Conservation (phyloP, 1,140 invertebrate species). For the Lanistes nyassanus region DNA sequence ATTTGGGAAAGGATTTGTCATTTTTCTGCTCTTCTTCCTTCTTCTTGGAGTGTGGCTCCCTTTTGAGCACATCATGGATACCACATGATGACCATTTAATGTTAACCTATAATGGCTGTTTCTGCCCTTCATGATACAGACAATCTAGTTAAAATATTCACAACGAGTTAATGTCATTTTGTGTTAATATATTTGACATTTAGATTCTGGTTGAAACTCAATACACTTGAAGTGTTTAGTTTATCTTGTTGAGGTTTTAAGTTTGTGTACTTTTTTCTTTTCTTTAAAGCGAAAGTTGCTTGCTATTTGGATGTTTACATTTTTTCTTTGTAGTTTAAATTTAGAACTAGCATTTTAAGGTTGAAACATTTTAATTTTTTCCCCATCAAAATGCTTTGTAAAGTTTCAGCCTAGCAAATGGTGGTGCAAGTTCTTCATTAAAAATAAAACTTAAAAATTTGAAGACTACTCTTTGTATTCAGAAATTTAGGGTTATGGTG, state of each 20-base stretch:
- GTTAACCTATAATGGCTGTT: constrained; percentile 32
- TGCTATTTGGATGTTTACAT: constrained; percentile 34
- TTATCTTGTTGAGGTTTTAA: constrained; percentile 3
- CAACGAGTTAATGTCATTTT: constrained; percentile 49
- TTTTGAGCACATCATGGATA: constrained; percentile 59
- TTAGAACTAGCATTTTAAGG: constrained; percentile 7
- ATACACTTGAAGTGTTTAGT: constrained; percentile 25
- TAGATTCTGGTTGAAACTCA: constrained; percentile 23
- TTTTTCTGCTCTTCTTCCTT: constrained; percentile 26
- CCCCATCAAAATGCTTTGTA: too few species aligned
- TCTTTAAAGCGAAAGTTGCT: background rate
- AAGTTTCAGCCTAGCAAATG: too few species aligned
- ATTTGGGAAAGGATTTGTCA: constrained; percentile 27
- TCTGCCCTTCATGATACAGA: constrained; percentile 32
- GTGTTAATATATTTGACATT: constrained; percentile 11
- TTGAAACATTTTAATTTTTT: background rate
- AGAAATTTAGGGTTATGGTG: too few species aligned
- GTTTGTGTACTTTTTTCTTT: background rate
- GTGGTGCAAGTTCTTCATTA: too few species aligned
- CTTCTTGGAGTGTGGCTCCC: constrained; percentile 51
- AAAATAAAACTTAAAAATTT: too few species aligned
- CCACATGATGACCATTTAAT: constrained; percentile 44
- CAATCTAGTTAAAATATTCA: constrained; percentile 59
- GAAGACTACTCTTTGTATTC: too few species aligned
- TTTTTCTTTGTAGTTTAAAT: constrained; percentile 14